Percentiles rank a stretch among this genome's conserved stretches.
phyloP scores from a whole-genome alignment of 2,113 vertebrate genomes.

The Archilochus colubris region DNA sequence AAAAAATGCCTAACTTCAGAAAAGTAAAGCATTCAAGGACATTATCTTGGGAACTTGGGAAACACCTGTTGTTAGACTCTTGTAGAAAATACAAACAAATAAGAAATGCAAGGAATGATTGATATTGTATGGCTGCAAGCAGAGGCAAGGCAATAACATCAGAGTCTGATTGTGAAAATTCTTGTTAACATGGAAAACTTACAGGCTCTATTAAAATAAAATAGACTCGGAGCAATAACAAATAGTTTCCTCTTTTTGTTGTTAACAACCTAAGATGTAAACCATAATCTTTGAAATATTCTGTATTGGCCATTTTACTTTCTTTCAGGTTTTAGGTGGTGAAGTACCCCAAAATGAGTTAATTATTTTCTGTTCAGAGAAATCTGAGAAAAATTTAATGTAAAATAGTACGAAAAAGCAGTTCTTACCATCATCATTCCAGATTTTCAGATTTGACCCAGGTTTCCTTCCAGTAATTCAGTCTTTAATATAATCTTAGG shows the following conservation, averaged over 20 bases:
- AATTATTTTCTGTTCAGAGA: background rate
- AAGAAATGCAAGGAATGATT: background rate
- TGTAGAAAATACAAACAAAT: background rate
- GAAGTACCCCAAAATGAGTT: conserved; percentile 45
- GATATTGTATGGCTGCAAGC: background rate
- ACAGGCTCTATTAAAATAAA: background rate
- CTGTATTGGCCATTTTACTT: background rate
- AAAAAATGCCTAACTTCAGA: fast-evolving
- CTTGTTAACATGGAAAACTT: background rate
- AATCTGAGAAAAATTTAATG: background rate
- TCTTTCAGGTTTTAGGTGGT: background rate
- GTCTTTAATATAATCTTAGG: background rate
- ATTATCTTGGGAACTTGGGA: background rate
- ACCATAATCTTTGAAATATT: conserved; percentile 47
- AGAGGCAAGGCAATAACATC: background rate
- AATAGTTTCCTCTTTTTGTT: conserved; percentile 35
- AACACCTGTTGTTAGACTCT: background rate
- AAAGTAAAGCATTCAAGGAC: background rate
- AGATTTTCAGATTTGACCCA: background rate
- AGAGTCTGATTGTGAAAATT: background rate
- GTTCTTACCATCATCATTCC: background rate
- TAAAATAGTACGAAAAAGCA: background rate
- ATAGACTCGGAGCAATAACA: background rate
- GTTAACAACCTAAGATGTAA: conserved; percentile 41
- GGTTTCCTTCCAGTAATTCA: background rate